Evolutionary conservation across 2,113 vertebrate species (phyloP).

Genomic region (Calonectris borealis): DNA sequence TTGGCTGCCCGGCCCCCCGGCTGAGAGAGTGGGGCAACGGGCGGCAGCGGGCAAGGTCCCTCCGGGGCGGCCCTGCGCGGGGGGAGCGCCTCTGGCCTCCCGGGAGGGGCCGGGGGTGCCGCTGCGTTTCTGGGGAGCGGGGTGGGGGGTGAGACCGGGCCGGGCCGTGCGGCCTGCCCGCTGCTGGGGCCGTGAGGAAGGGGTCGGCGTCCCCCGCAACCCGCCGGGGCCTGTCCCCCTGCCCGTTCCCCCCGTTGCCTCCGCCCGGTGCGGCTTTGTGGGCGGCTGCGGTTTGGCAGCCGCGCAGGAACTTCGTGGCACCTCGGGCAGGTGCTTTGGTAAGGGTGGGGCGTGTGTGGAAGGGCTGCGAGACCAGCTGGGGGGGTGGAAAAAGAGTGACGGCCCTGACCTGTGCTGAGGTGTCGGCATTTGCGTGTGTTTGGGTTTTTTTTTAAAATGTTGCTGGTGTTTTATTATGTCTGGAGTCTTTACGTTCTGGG

Average conservation of each 20-base stretch:
- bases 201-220: not conserved
- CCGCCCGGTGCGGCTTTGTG: too few relatives aligned
- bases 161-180: not conserved
- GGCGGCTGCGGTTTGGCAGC: not conserved
- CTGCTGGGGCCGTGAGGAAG: not conserved
- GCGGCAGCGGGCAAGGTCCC: too few relatives aligned
- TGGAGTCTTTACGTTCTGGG: rapidly evolving
- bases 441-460: not conserved
- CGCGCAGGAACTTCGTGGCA: not conserved
- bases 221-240: not conserved
- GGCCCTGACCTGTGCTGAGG: not conserved
- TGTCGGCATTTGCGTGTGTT: too few relatives aligned
- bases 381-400: rapidly evolving
- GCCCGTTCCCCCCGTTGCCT: rapidly evolving
- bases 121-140: not conserved
- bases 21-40: not conserved
- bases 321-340: not conserved
- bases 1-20: rapidly evolving
- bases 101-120: too few relatives aligned
- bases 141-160: not conserved
- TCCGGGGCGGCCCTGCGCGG: too few relatives aligned
- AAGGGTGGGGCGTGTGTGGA: not conserved
- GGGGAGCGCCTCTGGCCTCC: too few relatives aligned
- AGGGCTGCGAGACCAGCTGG: not conserved
- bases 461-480: too few relatives aligned